phyloP scores from a whole-genome alignment of 2,888 invertebrate genomes.

The Glyphotaelius pellucidus region DNA sequence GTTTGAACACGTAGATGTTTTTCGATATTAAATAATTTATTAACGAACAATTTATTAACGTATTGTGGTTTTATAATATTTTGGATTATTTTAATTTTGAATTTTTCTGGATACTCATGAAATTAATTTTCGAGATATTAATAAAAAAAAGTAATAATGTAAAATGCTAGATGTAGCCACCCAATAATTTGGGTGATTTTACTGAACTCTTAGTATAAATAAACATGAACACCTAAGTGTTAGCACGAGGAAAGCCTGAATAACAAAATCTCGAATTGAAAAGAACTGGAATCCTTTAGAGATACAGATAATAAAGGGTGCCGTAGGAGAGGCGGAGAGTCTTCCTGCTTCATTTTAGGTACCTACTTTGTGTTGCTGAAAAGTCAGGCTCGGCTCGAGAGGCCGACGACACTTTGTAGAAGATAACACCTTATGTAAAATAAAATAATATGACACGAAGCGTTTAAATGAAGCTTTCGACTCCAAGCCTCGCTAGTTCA shows the following conservation, averaged over 20 bases:
- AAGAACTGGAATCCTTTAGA: conserved; percentile 32
- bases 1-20: too few species aligned
- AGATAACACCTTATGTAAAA: background rate
- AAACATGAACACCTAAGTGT: background rate
- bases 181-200: background rate
- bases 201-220: background rate
- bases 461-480: conserved; percentile 10
- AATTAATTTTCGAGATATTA: background rate
- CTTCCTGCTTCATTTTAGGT: conserved; percentile 28
- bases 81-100: background rate
- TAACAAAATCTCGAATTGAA: conserved; percentile 31
- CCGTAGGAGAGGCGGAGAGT: conserved; percentile 24
- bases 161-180: background rate
- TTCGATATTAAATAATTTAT: background rate
- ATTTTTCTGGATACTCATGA: too few species aligned
- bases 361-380: background rate
- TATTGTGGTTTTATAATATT: background rate
- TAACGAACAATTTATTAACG: background rate
- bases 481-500: conserved; percentile 2
- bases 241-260: conserved; percentile 10
- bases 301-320: conserved; percentile 18
- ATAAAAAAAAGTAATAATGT: background rate
- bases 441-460: conserved; percentile 2
- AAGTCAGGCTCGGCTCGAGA: conserved; percentile 3
- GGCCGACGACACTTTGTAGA: background rate